Percentiles rank a stretch among this genome's conserved stretches.
Conservation (phyloP, 2,113 vertebrate species). For the Pachycephala philippinensis region DNA sequence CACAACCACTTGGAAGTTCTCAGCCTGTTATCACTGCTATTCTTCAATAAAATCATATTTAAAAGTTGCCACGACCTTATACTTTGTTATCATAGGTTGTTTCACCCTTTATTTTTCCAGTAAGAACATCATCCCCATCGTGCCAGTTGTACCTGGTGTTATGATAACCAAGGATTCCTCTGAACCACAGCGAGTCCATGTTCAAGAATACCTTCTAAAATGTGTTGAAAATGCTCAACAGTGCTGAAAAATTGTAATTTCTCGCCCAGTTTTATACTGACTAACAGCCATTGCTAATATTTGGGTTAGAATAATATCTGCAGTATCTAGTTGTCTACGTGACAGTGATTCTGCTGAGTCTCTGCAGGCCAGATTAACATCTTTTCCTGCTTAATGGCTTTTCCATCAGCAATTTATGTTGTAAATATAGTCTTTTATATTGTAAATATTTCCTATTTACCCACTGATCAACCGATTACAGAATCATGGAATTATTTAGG, state of each 20-base stretch:
- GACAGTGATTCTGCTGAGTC: not conserved
- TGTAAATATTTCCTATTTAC: not conserved
- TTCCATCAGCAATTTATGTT: not conserved
- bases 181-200: not conserved
- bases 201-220: not conserved
- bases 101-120: not conserved
- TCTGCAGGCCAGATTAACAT: not conserved
- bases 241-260: not conserved
- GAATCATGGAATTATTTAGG: not conserved
- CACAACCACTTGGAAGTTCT: no score
- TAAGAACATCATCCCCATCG: accelerated
- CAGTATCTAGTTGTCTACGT: not conserved
- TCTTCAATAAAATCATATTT: not conserved
- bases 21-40: no score
- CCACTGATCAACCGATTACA: not conserved
- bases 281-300: not conserved
- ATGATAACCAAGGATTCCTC: not conserved
- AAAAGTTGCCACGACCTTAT: accelerated
- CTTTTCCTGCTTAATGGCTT: not conserved
- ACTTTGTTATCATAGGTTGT: not conserved
- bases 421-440: not conserved
- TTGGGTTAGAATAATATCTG: not conserved
- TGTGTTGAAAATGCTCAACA: not conserved
- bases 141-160: not conserved
- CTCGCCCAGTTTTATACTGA: not conserved